Base-by-base conservation (phyloP, 2,113 vertebrate genomes). In the Coptodon rendalli region DNA sequence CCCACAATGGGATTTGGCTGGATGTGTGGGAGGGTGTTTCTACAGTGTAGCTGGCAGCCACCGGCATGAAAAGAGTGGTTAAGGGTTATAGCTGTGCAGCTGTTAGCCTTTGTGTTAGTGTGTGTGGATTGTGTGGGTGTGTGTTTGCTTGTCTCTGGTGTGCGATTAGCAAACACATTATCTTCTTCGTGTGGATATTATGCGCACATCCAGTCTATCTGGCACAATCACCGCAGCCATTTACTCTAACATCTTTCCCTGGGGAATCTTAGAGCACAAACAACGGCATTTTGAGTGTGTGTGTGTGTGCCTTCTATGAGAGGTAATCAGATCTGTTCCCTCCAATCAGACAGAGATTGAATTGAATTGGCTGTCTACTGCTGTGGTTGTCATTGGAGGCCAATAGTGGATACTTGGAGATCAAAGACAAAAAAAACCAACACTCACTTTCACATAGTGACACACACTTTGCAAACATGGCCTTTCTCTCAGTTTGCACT, bases 161-260 rank as follows among this genome's bases (percentile, higher is more conserved):
- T 94, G 93, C 87, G 92, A 95, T 96, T 95, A 95, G 92, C 92
- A 93, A 94, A 95, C 93, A 94, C 93, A 96, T 96, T 94, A 95
- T 93, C 93, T 93, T 89, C 90, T 94, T 88, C 6, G 82, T 91
- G 94, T 94, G 94, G 90, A 93, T 95, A 91, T 94, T 94, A 93
- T 94, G 93, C 94, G 93, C 92, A 94, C 89, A 94, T 95, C 89
- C 92, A 94, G 92, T 96, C 93, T 94, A 93, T 95, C 95, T 92
- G 93, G 91, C 91, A 93, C 95, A 92, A 95, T 95, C 93, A 94
- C 91, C 8, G 56, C 86, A 89, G 84, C 88, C 93, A 94, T 96
- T 95, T 92, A 91, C 90, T 88, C 38, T 36, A 78, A 93, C 90
- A 95, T 95, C 87, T 90, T 80, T 87, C 95, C 93, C 92, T n/a